phyloP scores from a whole-genome alignment of 2,888 invertebrate species.

The Drosophila putrida region DNA sequence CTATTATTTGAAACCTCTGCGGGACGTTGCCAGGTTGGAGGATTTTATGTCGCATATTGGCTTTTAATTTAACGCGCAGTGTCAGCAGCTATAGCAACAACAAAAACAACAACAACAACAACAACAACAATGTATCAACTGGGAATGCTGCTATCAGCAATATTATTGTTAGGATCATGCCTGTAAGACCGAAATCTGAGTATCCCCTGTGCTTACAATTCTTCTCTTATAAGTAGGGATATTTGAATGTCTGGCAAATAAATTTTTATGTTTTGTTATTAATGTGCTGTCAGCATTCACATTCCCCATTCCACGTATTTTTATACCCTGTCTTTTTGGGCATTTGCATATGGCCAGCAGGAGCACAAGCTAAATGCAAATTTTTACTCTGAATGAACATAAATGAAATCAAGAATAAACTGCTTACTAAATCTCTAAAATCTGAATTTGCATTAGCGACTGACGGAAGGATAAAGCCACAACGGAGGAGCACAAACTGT shows the following conservation, averaged over 20 bases:
- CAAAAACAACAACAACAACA: background rate
- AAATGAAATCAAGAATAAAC: constrained; percentile 40
- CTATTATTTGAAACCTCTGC: constrained; percentile 30
- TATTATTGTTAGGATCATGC: constrained; percentile 63
- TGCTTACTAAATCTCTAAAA: constrained; percentile 36
- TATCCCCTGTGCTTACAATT: constrained; percentile 10
- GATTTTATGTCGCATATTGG: constrained; percentile 74
- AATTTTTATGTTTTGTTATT: constrained; percentile 52
- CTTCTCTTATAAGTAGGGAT: background rate
- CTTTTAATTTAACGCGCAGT: constrained; percentile 74
- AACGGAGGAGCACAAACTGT: constrained; percentile 42
- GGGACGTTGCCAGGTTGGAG: constrained; percentile 63
- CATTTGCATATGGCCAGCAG: constrained; percentile 37
- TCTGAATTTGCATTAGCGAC: constrained; percentile 44
- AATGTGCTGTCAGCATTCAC: constrained; percentile 46
- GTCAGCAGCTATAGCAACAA: constrained; percentile 63
- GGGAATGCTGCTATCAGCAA: constrained; percentile 61
- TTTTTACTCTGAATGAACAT: constrained; percentile 19
- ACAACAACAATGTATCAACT: constrained; percentile 6
- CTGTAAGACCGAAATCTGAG: constrained; percentile 46
- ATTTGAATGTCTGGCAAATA: constrained; percentile 34
- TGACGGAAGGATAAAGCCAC: constrained; percentile 31
- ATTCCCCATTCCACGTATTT: background rate
- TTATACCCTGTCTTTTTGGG: background rate
- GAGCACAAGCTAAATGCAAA: constrained; percentile 31